Base-by-base conservation (phyloP, 2,797 vertebrate genomes). In the Macroramphosus scolopax region DNA sequence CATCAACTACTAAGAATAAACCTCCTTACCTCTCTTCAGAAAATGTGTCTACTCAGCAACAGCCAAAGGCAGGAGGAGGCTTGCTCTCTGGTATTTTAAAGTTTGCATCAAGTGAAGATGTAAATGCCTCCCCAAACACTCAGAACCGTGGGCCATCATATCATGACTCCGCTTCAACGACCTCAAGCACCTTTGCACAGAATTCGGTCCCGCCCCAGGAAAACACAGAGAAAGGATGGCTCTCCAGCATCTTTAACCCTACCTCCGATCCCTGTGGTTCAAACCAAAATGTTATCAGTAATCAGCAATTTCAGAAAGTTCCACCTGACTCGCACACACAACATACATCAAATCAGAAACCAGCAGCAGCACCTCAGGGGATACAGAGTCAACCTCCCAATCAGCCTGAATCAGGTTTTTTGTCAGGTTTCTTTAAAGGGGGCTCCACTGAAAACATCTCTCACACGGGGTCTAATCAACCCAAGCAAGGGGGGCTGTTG, bases 1-100 rank as follows among this genome's bases (percentile, higher is more conserved):
- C 79, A 3, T 91, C 82, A 35, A 59, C 61, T 58, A 78, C 75
- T 44, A 93, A 90, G 33, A 51, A 86, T 10, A 89, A 82, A 75
- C 68, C 84, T 61, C 78, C 90, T 65, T 91, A 90, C 72, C 65
- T 86, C 51, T 89, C 88, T 59, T 88, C 91, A 68, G 89, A 92
- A 51, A 89, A 85, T 43, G 36, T 81, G 13, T 75, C 84, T 9
- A 47, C 52, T 63, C 77, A 77, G 35, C 82, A 91, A 78, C 33
- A 39, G 66, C 35, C 47, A 46, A 67, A 50, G 68, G n/a, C 68
- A 61, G 83, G 89, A 64, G 75, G 87, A 72, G 77, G 78, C 13
- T 33, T 87, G 11, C 50, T 89, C 13, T 85, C 89, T 58, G 85
- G 75, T 24, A 81, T 89, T 51, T 56, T 86, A 13, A 90, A 86